These are phyloP conservation scores for Galerucella calmariensis DNA, from an alignment of 2,888 invertebrate species.

Conservation along the genomic window DNA sequence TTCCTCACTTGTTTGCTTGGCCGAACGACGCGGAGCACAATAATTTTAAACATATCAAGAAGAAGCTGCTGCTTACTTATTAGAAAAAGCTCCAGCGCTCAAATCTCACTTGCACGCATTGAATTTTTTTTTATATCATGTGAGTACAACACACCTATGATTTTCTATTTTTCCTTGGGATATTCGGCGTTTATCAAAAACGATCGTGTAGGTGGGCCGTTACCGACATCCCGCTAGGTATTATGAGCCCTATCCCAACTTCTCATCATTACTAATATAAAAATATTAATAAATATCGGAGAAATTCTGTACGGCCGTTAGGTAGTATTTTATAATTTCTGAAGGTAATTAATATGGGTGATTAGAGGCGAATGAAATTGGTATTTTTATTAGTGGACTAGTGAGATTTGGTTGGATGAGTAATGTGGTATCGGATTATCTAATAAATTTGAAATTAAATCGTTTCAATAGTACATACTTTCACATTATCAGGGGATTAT, in stretches of 20 bases:
- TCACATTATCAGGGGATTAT: background rate
- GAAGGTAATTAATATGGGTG: constrained; percentile 19
- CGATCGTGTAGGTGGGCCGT: constrained; percentile 39
- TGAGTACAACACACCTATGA: background rate
- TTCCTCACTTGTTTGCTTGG: too few species aligned
- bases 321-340: constrained; percentile 18
- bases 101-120: background rate
- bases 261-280: constrained; percentile 32
- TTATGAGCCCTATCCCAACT: constrained; percentile 26
- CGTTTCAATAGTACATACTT: background rate
- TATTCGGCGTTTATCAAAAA: constrained; percentile 35
- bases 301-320: constrained; percentile 32
- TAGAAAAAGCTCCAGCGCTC: too few species aligned
- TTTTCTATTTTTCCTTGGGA: background rate
- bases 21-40: too few species aligned
- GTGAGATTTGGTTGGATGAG: constrained; percentile 2
- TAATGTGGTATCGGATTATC: constrained; percentile 3
- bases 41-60: too few species aligned
- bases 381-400: constrained; percentile 15
- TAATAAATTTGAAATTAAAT: constrained; percentile 6
- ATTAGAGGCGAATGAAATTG: constrained; percentile 17
- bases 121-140: background rate
- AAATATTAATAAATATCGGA: constrained; percentile 36
- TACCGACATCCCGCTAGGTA: constrained; percentile 36
- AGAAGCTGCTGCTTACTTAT: too few species aligned